Conservation (phyloP, 2,113 vertebrate species). For the Serilophus lunatus region DNA sequence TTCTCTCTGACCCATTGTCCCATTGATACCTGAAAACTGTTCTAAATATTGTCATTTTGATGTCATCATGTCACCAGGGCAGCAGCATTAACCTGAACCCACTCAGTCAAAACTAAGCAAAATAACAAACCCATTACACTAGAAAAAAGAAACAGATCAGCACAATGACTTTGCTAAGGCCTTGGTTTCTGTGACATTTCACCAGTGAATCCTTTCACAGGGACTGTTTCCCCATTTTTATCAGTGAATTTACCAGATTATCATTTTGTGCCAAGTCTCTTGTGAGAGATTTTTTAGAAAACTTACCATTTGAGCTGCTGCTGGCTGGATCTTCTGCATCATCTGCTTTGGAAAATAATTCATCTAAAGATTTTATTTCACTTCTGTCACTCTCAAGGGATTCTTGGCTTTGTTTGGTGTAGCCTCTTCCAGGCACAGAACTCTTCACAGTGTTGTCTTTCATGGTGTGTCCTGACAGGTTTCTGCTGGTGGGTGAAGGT, state of each 20-base stretch:
- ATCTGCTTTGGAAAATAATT: slow-evolving; percentile 63
- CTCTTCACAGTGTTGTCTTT: background rate
- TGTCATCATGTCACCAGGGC: rapidly evolving
- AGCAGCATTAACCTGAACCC: background rate
- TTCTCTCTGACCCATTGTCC: background rate
- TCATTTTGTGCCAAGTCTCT: background rate
- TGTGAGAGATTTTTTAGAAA: background rate
- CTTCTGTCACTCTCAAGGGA: slow-evolving; percentile 33
- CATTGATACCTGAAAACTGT: background rate
- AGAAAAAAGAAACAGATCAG: background rate
- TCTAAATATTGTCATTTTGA: background rate
- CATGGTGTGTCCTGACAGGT: background rate
- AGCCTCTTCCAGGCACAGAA: background rate
- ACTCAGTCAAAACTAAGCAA: background rate
- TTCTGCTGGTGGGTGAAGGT: background rate
- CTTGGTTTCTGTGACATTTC: background rate
- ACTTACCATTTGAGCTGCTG: slow-evolving; percentile 73
- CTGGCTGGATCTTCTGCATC: slow-evolving; percentile 34
- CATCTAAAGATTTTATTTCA: slow-evolving; percentile 73
- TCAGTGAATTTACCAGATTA: background rate
- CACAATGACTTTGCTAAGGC: background rate
- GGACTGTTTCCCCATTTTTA: background rate
- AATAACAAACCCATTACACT: background rate
- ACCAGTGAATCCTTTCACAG: background rate
- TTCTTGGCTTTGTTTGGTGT: background rate